A percentile compares a stretch with the other conserved stretches of the same genome.
Evolutionary conservation across 1,140 invertebrate species (phyloP).

Genomic region (Carcinoscorpius rotundicauda): DNA sequence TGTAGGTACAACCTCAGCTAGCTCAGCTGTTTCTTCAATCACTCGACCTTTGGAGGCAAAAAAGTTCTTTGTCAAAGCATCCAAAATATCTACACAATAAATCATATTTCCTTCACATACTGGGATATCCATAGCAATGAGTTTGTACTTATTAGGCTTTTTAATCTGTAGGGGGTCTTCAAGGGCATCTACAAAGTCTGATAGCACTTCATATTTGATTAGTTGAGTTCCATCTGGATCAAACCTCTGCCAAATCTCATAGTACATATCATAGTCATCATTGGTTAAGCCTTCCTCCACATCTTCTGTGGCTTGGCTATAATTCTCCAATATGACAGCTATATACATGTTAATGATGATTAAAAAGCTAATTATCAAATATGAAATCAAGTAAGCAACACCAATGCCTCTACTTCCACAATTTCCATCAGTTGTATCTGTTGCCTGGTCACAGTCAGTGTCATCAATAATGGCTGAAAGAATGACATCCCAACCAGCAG

Average conservation of each 20-base stretch:
- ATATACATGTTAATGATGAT: constrained; percentile 99
- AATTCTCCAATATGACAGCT: constrained; percentile 97
- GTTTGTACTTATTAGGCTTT: constrained; percentile 98
- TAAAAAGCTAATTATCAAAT: constrained; percentile 93
- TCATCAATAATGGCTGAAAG: constrained; percentile 92
- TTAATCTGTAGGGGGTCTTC: constrained; percentile 90
- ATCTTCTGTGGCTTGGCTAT: constrained; percentile 94
- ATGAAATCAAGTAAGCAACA: constrained; percentile 86
- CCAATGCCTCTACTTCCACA: constrained; percentile 86
- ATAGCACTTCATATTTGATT: constrained; percentile 82
- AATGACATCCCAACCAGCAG: constrained; percentile 92
- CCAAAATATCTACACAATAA: constrained; percentile 95
- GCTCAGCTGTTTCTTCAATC: constrained; percentile 25
- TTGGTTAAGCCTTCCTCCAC: constrained; percentile 96
- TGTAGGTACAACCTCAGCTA: constrained; percentile 54
- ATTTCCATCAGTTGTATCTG: constrained; percentile 66
- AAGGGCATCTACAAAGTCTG: constrained; percentile 87
- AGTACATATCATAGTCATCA: constrained; percentile 99
- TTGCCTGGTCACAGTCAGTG: constrained; percentile 53
- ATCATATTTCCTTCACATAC: constrained; percentile 94
- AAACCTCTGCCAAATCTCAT: constrained; percentile 98
- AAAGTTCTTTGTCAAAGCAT: constrained; percentile 82
- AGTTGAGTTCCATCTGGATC: constrained; percentile 96
- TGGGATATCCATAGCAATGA: constrained; percentile 95
- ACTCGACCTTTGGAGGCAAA: constrained; percentile 72